These are phyloP conservation scores for Barbus barbus DNA, from an alignment of 2,113 vertebrate genomes.

Conservation along the genomic window DNA sequence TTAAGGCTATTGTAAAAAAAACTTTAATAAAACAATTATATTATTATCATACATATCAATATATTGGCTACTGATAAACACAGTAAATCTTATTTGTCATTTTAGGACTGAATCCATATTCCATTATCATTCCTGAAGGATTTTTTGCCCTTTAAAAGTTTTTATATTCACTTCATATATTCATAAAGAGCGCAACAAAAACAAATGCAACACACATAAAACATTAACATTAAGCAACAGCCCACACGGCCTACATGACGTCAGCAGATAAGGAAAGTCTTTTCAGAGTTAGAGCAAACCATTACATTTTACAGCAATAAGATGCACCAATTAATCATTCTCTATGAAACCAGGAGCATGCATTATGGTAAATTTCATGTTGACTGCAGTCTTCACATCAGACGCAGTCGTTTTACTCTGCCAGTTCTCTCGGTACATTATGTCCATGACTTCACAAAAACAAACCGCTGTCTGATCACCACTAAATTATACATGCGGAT, in stretches of 20 bases:
- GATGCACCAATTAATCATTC: not conserved
- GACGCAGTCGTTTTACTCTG: not conserved
- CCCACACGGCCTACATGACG: not conserved
- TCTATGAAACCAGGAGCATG: too few relatives aligned
- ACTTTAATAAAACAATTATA: too few relatives aligned
- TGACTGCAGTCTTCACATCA: not conserved
- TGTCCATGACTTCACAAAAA: slow-evolving; percentile 17
- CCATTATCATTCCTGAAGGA: not conserved
- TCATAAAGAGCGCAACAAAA: too few relatives aligned
- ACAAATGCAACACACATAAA: not conserved
- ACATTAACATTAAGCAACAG: too few relatives aligned
- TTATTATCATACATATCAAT: not conserved
- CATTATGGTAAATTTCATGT: not conserved
- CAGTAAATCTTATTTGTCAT: too few relatives aligned
- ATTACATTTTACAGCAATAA: not conserved
- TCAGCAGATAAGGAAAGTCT: not conserved
- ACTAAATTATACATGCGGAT: slow-evolving; percentile 52
- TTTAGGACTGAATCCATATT: too few relatives aligned
- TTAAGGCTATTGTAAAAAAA: too few relatives aligned
- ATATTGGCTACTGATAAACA: not conserved
- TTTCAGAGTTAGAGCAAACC: not conserved
- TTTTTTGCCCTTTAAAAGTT: not conserved
- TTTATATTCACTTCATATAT: not conserved
- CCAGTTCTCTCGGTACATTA: not conserved
- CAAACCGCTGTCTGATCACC: slow-evolving; percentile 9